Percentiles rank a stretch among this genome's conserved stretches.
Evolutionary conservation across 2,888 invertebrate species (phyloP).

Genomic region (Acronicta psi): DNA sequence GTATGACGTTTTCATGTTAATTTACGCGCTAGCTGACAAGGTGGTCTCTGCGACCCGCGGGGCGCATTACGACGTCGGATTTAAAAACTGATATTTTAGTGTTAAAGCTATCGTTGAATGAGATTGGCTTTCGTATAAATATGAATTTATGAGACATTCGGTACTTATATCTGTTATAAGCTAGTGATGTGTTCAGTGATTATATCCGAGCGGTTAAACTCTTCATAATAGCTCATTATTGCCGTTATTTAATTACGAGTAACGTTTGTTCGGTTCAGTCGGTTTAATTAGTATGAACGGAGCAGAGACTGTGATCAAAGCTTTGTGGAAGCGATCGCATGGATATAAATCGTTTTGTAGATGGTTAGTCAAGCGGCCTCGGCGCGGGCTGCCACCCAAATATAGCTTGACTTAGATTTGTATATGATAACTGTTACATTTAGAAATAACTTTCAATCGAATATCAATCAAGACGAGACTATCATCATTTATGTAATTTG

Average conservation of each 20-base stretch:
- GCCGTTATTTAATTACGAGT: slow-evolving; percentile 71
- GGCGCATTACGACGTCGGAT: slow-evolving; percentile 58
- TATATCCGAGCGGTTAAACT: slow-evolving; percentile 68
- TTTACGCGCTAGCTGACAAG: slow-evolving; percentile 81
- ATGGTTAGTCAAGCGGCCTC: slow-evolving; percentile 39
- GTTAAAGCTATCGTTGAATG: slow-evolving; percentile 78
- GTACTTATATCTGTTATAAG: slow-evolving; percentile 24
- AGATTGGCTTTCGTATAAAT: slow-evolving; percentile 52
- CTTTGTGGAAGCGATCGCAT: slow-evolving; percentile 65
- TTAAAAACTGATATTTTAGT: slow-evolving; percentile 85
- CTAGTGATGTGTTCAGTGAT: slow-evolving; percentile 60
- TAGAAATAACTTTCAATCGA: no score
- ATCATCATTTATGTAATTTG: no score
- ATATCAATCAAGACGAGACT: no score
- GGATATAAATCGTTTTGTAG: slow-evolving; percentile 59
- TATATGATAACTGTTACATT: slow-evolving; percentile 4
- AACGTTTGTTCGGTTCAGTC: slow-evolving; percentile 59
- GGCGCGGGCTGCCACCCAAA: slow-evolving; percentile 23
- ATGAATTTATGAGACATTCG: slow-evolving; percentile 37
- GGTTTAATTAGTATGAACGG: slow-evolving; percentile 69
- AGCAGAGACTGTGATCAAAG: slow-evolving; percentile 68
- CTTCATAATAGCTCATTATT: slow-evolving; percentile 73
- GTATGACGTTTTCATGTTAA: slow-evolving; percentile 84
- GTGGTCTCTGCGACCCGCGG: slow-evolving; percentile 76
- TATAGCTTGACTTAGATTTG: slow-evolving; percentile 21